Evolutionary conservation across 2,113 vertebrate species (phyloP).

Genomic region (Protobothrops flavoviridis): DNA sequence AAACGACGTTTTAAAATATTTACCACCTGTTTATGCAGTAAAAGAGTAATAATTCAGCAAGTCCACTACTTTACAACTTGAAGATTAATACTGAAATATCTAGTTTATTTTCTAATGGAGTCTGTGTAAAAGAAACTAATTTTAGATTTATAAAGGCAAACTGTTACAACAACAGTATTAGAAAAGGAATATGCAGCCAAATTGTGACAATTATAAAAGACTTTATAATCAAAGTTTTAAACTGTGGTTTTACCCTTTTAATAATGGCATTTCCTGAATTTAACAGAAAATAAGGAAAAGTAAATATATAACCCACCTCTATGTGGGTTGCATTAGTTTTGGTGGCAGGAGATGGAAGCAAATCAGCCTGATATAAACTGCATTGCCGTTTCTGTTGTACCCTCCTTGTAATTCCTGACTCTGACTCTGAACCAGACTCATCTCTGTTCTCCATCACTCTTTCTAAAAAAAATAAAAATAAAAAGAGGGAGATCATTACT

Average conservation of each 20-base stretch:
- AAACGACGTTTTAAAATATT: neutral
- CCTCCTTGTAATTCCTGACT: slow-evolving; percentile 73
- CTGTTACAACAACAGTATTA: neutral
- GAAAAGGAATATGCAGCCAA: neutral
- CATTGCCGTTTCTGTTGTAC: slow-evolving; percentile 72
- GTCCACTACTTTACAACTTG: neutral
- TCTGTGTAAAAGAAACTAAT: neutral
- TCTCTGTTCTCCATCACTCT: slow-evolving; percentile 68
- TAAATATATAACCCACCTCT: slow-evolving; percentile 68
- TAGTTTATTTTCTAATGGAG: neutral
- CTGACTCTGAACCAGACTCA: slow-evolving; percentile 67
- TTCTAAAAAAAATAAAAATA: slow-evolving; percentile 52
- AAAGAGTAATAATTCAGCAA: neutral
- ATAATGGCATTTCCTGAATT: neutral
- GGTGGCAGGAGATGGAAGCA: slow-evolving; percentile 59
- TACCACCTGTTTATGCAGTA: neutral
- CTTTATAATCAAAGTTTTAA: neutral
- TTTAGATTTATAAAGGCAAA: neutral
- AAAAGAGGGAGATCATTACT: slow-evolving; percentile 11
- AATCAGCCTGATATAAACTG: slow-evolving; percentile 58
- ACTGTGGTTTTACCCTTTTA: neutral
- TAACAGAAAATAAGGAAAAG: neutral
- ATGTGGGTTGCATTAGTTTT: slow-evolving; percentile 72
- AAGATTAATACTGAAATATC: neutral
- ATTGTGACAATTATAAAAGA: neutral